Conservation (phyloP, 2,113 vertebrate species). For the Bubo scandiacus region DNA sequence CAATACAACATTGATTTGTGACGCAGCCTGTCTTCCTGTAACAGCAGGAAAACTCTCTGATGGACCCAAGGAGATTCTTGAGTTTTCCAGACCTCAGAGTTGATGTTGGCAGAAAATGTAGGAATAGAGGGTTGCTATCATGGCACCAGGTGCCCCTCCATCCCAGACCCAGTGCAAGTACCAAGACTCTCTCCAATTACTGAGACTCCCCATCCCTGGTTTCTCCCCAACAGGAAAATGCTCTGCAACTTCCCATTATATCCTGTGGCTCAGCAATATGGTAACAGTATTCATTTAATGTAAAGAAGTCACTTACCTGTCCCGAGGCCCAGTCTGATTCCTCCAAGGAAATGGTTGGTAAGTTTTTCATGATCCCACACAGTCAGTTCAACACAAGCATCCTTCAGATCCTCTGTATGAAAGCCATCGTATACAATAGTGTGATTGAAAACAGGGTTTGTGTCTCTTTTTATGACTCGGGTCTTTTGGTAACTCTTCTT, state of each 20-base stretch:
- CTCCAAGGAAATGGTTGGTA: constrained; percentile 76
- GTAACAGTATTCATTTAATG: not conserved
- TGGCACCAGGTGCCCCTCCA: not conserved
- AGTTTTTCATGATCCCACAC: constrained; percentile 78
- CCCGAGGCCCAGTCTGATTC: constrained; percentile 73
- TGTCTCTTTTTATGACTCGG: constrained; percentile 70
- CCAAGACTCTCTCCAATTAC: not conserved
- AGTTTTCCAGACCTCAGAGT: not conserved
- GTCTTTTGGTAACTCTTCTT: constrained; percentile 79
- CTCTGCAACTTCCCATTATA: not conserved
- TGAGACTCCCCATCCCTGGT: not conserved
- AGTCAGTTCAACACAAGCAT: constrained; percentile 75
- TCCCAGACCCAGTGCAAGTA: not conserved
- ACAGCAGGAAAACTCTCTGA: not conserved
- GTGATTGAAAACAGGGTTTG: constrained; percentile 76
- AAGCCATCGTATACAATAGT: constrained; percentile 78
- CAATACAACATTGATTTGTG: not conserved
- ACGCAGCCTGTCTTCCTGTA: not conserved
- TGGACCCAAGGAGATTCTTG: not conserved
- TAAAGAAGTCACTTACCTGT: constrained; percentile 47
- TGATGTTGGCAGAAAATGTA: not conserved
- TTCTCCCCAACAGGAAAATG: not conserved
- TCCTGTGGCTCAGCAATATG: not conserved
- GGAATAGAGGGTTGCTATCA: not conserved
- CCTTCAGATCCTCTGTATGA: constrained; percentile 72